Conservation (phyloP, 2,888 invertebrate genomes). For the Diarsia rubi region DNA sequence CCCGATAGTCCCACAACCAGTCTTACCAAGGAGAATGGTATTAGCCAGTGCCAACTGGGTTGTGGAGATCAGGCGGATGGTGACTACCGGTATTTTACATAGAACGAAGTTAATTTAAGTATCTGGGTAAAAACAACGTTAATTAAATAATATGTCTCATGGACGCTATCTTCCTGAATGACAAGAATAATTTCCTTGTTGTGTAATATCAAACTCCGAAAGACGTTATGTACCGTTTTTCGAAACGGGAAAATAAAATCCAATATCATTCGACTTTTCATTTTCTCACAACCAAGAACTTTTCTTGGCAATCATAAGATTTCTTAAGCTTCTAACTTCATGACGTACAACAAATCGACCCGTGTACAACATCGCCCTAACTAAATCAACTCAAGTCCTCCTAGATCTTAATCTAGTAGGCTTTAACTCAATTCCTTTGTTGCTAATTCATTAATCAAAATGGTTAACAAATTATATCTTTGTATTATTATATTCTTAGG, state of each 20-base stretch:
- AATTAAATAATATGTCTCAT: not conserved
- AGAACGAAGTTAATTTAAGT: too few relatives aligned
- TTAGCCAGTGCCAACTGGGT: too few relatives aligned
- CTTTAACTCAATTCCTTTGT: not conserved
- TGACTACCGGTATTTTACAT: too few relatives aligned
- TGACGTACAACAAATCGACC: not conserved
- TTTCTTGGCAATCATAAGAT: not conserved
- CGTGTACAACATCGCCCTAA: not conserved
- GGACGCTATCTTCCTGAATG: too few relatives aligned
- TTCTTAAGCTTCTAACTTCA: not conserved
- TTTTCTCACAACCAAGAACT: not conserved
- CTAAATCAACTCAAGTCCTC: not conserved
- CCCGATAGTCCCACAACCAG: too few relatives aligned
- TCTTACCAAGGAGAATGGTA: too few relatives aligned
- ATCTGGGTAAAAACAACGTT: too few relatives aligned
- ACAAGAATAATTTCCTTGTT: not conserved
- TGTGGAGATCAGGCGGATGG: too few relatives aligned
- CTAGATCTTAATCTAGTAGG: slow-evolving; percentile 44
- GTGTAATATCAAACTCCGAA: not conserved
- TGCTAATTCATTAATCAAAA: slow-evolving; percentile 24
- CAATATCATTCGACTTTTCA: not conserved
- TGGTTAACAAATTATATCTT: slow-evolving; percentile 28
- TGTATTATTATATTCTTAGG: slow-evolving; percentile 47
- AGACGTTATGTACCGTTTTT: not conserved
- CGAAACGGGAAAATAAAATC: not conserved